Conservation (phyloP, 2,797 vertebrate species). For the Cottoperca gobio region DNA sequence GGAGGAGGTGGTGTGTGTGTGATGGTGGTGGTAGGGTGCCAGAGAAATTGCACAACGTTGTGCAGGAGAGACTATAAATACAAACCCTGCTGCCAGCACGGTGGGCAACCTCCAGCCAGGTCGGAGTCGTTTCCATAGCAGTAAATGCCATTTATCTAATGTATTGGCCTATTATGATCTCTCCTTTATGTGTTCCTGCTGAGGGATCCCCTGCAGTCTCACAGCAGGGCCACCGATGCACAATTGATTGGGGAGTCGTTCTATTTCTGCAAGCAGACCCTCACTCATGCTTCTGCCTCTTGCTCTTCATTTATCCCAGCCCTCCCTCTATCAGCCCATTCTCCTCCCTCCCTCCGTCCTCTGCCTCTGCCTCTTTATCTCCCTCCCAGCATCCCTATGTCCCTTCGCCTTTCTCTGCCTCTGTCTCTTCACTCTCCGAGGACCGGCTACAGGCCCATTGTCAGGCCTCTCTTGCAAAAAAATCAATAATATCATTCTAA, state of each 20-base stretch:
- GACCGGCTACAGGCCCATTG: slow-evolving; percentile 68
- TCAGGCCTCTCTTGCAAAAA: slow-evolving; percentile 72
- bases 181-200: slow-evolving; percentile 76
- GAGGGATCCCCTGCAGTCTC: slow-evolving; percentile 79
- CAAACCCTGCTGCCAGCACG: slow-evolving; percentile 68
- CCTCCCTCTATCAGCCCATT: slow-evolving; percentile 41
- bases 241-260: slow-evolving; percentile 80
- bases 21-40: slow-evolving; percentile 33
- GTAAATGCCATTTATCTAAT: slow-evolving; percentile 84
- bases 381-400: slow-evolving; percentile 48
- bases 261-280: slow-evolving; percentile 80
- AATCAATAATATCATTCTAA: slow-evolving; percentile 82
- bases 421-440: slow-evolving; percentile 61
- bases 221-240: slow-evolving; percentile 67
- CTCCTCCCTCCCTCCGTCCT: slow-evolving; percentile 50
- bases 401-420: slow-evolving; percentile 57
- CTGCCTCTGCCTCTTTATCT: slow-evolving; percentile 63
- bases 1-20: background rate
- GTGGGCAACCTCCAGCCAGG: slow-evolving; percentile 80
- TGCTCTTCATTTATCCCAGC: slow-evolving; percentile 51
- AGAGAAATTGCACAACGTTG: slow-evolving; percentile 66
- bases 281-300: slow-evolving; percentile 64
- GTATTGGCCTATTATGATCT: slow-evolving; percentile 79
- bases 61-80: slow-evolving; percentile 78
- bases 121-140: slow-evolving; percentile 81